A percentile compares a stretch with the other conserved stretches of the same genome.
phyloP scores from a whole-genome alignment of 2,888 invertebrate species.

The Cremastinae sp. region DNA sequence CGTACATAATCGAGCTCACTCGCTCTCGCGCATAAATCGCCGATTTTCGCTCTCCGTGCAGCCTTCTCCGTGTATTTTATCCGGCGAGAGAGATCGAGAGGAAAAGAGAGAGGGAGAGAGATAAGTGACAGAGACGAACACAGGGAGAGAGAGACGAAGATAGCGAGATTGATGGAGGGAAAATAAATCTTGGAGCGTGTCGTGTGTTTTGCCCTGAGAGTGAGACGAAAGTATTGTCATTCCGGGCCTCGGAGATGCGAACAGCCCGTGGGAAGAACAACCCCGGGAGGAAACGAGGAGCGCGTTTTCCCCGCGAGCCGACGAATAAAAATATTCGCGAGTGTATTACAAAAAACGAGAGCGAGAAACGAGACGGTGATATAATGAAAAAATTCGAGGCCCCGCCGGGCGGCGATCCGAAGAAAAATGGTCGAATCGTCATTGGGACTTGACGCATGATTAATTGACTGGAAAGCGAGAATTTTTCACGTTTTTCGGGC shows the following conservation, averaged over 20 bases:
- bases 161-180: conserved; percentile 48
- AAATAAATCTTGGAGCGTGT: conserved; percentile 44
- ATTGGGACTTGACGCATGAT: no score
- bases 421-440: no score
- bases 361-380: not conserved
- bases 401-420: no score
- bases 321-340: not conserved
- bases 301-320: conserved; percentile 52
- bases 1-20: conserved; percentile 68
- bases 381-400: not conserved
- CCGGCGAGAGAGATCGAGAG: conserved; percentile 24
- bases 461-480: no score
- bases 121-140: conserved; percentile 5
- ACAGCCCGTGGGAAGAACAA: conserved; percentile 59
- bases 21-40: conserved; percentile 65
- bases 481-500: no score
- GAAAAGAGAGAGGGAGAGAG: conserved; percentile 14
- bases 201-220: conserved; percentile 36
- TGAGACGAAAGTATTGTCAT: conserved; percentile 42
- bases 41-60: conserved; percentile 35
- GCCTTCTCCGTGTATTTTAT: conserved; percentile 43
- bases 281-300: conserved; percentile 57
- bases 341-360: conserved; percentile 7
- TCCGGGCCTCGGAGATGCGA: conserved; percentile 7
- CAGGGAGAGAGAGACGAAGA: conserved; percentile 22